A percentile compares a stretch with the other conserved stretches of the same genome.
Conservation (phyloP, 2,888 invertebrate species). For the Dryococelus australis region DNA sequence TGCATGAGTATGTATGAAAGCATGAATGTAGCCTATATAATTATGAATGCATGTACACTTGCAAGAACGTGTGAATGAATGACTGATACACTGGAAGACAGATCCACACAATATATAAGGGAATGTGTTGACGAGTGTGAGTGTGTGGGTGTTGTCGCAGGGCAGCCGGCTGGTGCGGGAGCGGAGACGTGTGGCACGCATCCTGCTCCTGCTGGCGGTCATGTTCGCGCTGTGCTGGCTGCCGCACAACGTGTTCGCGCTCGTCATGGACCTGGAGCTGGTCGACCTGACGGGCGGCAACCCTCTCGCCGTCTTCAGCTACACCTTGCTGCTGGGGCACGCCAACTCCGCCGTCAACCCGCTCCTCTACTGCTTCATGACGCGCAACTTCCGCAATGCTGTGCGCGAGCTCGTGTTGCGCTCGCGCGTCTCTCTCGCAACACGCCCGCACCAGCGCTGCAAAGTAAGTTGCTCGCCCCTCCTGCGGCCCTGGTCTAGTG, state of each 20-base stretch:
- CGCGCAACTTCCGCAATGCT: slow-evolving; percentile 74
- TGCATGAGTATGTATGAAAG: too few relatives aligned
- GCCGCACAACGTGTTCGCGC: slow-evolving; percentile 74
- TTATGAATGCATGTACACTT: too few relatives aligned
- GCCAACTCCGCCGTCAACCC: slow-evolving; percentile 81
- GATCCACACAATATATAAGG: too few relatives aligned
- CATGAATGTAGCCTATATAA: too few relatives aligned
- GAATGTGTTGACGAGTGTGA: too few relatives aligned
- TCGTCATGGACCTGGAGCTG: slow-evolving; percentile 64
- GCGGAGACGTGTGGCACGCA: slow-evolving; percentile 77
- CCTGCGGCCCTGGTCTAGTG: not conserved
- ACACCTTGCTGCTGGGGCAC: slow-evolving; percentile 75
- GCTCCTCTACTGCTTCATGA: slow-evolving; percentile 78
- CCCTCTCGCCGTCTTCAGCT: slow-evolving; percentile 60
- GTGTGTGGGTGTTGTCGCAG: slow-evolving; percentile 33
- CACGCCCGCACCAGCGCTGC: slow-evolving; percentile 50
- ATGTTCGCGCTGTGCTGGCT: slow-evolving; percentile 82
- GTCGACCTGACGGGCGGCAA: slow-evolving; percentile 34
- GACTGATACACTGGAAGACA: too few relatives aligned
- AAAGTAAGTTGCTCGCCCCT: slow-evolving; percentile 50
- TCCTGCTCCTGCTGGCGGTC: slow-evolving; percentile 74
- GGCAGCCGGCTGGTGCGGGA: slow-evolving; percentile 67
- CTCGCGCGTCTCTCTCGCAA: slow-evolving; percentile 43
- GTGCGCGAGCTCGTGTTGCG: slow-evolving; percentile 62
- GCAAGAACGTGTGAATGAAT: too few relatives aligned